Evolutionary conservation across 2,888 invertebrate species (phyloP).

Genomic region (Cantharis flavilabris): DNA sequence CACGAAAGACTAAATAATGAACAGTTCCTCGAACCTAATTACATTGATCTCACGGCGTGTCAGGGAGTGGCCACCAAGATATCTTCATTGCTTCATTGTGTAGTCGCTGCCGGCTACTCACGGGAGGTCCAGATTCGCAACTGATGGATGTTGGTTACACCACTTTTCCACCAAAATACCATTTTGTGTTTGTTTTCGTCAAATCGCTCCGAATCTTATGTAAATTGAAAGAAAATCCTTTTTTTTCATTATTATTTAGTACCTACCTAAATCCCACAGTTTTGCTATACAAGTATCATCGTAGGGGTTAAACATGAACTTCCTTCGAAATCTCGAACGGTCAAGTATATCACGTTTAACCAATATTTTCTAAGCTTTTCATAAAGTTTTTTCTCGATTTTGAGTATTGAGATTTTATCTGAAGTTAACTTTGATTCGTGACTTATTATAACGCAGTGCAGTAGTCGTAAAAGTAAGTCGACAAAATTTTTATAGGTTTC

Average conservation of each 20-base stretch:
- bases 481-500: background rate
- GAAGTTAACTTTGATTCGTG: background rate
- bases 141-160: constrained; percentile 28
- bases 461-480: background rate
- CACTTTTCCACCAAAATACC: constrained; percentile 32
- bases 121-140: constrained; percentile 48
- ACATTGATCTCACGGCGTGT: constrained; percentile 48
- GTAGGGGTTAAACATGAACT: background rate
- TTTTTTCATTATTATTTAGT: background rate
- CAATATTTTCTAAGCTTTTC: background rate
- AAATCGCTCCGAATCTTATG: background rate
- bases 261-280: background rate
- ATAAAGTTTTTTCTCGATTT: background rate
- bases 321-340: background rate
- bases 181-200: background rate
- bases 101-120: constrained; percentile 47
- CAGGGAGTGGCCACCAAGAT: constrained; percentile 49
- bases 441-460: background rate
- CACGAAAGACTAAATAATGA: constrained; percentile 40
- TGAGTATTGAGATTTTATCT: background rate
- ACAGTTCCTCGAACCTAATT: constrained; percentile 49
- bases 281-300: background rate
- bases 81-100: constrained; percentile 54
- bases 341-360: background rate
- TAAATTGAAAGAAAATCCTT: background rate